Base-by-base conservation (phyloP, 2,113 vertebrate genomes). In the Notothenia rossii region DNA sequence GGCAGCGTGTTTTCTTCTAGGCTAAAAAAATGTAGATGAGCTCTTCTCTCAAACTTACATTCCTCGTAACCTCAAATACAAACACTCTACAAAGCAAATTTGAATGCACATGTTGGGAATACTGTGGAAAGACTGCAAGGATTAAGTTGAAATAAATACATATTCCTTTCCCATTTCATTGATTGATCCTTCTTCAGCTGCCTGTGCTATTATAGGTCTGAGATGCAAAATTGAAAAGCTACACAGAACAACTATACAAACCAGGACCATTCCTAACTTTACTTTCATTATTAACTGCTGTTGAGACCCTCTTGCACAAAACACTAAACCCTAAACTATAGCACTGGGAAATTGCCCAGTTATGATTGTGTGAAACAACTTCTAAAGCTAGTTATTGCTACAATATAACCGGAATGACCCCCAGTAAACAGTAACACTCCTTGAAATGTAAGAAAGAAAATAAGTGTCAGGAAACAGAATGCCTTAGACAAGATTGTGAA, bases 401-500 rank as follows among this genome's bases (percentile, higher is more conserved):
- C 15, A 13, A 15, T 70, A 75, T 18, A 20, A 5, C 6, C 7
- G 18, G 7, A 5, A 1, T 40, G 15, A 40, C 36, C 5, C 22
- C 25, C n/a, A 59, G 33, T 46, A 62, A 71, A 79, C 11, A 45
- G 13, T 13, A 25, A 20, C 5, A 40, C 48, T 58, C 49, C 7
- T 48, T 22, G 9, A 43, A 53, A 61, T 69, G 43, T 66, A 40
- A 43, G 20, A 40, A 63, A 60, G 3, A 33, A 15, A 62, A 65
- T n/a, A 66, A 45, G 22, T 48, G 29, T 17, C 8, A 20, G 6
- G 3, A 48, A 84, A 51, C 22, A 13, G 25, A 50, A 45, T 59
- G 12, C 62, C 45, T 79, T 9, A 54, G 17, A 54, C 22, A 59
- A 74, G 46, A 71, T 2, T 65, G 72, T 54, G 53, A 61, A 74